Conservation (phyloP, 1,140 invertebrate species). For the Phymorhynchus buccinoides region DNA sequence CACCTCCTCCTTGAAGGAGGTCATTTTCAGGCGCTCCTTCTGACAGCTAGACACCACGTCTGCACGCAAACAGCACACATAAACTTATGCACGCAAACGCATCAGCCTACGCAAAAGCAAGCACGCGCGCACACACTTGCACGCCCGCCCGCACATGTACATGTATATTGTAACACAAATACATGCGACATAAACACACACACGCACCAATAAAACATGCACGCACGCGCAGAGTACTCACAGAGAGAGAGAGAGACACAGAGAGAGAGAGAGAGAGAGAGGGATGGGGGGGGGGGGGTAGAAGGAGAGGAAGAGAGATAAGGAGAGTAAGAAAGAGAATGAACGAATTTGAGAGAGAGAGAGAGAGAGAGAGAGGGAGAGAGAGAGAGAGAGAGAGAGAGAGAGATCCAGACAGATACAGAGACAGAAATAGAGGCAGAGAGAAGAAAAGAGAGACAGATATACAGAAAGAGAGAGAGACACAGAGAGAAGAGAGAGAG, state of each 20-base stretch:
- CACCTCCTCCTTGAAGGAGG: no score
- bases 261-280: background rate
- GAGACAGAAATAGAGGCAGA: background rate
- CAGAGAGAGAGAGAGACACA: background rate
- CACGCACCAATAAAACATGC: no score
- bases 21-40: no score
- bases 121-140: no score
- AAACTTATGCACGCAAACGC: background rate
- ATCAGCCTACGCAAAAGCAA: no score
- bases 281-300: background rate
- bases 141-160: no score
- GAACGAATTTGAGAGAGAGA: background rate
- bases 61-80: no score
- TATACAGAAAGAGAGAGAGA: background rate
- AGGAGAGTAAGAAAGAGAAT: background rate
- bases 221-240: no score
- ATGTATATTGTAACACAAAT: no score
- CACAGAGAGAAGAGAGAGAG: background rate
- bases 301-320: background rate
- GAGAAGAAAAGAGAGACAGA: background rate
- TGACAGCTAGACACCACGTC: no score
- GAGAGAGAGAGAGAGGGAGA: slow-evolving; percentile 20
- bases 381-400: slow-evolving; percentile 28
- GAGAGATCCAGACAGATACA: background rate
- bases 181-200: no score